Evolutionary conservation across 2,888 invertebrate genomes (phyloP).

Genomic region (Agrypnus murinus): DNA sequence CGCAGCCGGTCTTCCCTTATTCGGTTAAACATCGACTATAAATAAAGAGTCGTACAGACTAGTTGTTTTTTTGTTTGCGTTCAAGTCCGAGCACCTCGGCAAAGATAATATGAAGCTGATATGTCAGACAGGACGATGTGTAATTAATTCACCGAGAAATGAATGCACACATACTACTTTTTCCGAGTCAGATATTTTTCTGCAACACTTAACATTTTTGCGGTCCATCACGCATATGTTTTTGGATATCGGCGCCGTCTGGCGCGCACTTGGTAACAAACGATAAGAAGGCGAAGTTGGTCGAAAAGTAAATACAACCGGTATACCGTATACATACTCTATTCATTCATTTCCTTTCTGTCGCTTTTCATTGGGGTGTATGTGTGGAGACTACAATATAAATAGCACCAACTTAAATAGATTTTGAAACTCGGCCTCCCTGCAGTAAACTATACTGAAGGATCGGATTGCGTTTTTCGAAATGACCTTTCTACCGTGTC

Average conservation of each 20-base stretch:
- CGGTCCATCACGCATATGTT: constrained; percentile 24
- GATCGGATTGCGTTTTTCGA: constrained; percentile 1
- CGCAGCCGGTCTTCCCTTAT: constrained; percentile 60
- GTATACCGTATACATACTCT: constrained; percentile 2
- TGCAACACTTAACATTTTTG: constrained; percentile 31
- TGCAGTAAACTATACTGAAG: background rate
- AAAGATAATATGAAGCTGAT: constrained; percentile 53
- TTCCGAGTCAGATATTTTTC: constrained; percentile 50
- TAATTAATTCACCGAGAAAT: constrained; percentile 58
- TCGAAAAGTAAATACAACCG: constrained; percentile 7
- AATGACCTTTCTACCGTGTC: constrained; percentile 3
- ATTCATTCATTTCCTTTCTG: constrained; percentile 20
- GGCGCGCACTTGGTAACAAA: constrained; percentile 12
- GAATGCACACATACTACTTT: constrained; percentile 55
- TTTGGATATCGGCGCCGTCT: constrained; percentile 18
- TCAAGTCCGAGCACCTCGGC: constrained; percentile 46
- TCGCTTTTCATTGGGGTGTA: constrained; percentile 12
- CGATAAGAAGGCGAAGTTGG: background rate
- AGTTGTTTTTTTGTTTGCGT: constrained; percentile 50
- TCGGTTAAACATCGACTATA: constrained; percentile 59
- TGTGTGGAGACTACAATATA: constrained; percentile 7
- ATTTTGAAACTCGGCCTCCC: constrained; percentile 8
- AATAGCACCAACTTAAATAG: constrained; percentile 20
- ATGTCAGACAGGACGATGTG: constrained; percentile 51
- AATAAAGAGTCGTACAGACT: constrained; percentile 56